phyloP scores from a whole-genome alignment of 2,888 invertebrate genomes.

The Operophtera brumata region DNA sequence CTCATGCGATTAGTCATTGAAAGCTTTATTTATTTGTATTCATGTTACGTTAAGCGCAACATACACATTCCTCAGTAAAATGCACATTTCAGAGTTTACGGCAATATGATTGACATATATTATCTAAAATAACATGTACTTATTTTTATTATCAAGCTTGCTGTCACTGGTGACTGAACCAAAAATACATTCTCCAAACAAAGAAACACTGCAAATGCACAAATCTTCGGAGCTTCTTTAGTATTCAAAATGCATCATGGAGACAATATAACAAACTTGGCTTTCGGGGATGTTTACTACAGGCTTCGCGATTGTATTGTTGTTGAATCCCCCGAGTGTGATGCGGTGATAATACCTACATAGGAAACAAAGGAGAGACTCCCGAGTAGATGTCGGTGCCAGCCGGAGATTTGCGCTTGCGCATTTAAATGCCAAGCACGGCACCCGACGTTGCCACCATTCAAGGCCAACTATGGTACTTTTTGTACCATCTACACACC shows the following conservation, averaged over 20 bases:
- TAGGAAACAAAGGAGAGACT: constrained; percentile 51
- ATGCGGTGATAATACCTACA: constrained; percentile 8
- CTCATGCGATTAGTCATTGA: constrained; percentile 50
- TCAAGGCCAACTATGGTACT: constrained; percentile 59
- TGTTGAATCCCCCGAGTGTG: constrained; percentile 40
- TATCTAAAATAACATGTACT: not conserved
- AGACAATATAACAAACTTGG: constrained; percentile 44
- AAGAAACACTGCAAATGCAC: not conserved
- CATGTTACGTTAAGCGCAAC: constrained; percentile 17
- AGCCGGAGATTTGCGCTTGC: constrained; percentile 44
- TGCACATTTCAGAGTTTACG: constrained; percentile 8
- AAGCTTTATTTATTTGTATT: constrained; percentile 42
- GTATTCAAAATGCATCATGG: constrained; percentile 37
- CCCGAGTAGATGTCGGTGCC: constrained; percentile 36
- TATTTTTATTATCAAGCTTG: not conserved
- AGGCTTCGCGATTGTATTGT: constrained; percentile 38
- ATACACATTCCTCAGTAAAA: constrained; percentile 15
- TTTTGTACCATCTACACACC: constrained; percentile 14
- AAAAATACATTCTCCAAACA: not conserved
- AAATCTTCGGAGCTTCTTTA: constrained; percentile 25
- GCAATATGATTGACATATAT: constrained; percentile 5
- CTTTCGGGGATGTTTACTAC: constrained; percentile 47
- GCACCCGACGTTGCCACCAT: constrained; percentile 48
- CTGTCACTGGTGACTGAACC: not conserved
- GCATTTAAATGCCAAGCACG: constrained; percentile 64